Evolutionary conservation across 2,888 invertebrate species (phyloP).

Genomic region (Pristionchus mayeri): DNA sequence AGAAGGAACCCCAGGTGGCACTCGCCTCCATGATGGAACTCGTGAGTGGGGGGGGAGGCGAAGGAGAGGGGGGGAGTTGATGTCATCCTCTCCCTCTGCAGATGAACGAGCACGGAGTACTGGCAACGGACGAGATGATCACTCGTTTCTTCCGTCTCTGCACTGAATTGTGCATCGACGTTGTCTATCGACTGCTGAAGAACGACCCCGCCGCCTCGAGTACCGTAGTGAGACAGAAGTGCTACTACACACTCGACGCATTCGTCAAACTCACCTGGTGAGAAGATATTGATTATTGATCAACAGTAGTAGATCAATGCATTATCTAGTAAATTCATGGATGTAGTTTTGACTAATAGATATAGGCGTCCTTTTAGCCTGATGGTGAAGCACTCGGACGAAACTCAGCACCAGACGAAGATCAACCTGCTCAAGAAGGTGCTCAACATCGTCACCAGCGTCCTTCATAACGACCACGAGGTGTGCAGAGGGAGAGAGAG

Average conservation of each 20-base stretch:
- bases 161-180: constrained; percentile 95
- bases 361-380: constrained; percentile 80
- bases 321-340: too few relatives aligned
- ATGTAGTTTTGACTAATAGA: too few relatives aligned
- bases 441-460: constrained; percentile 94
- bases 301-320: too few relatives aligned
- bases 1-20: constrained; percentile 82
- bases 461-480: constrained; percentile 95
- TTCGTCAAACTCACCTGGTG: constrained; percentile 73
- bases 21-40: constrained; percentile 88
- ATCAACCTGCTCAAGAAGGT: constrained; percentile 95
- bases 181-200: constrained; percentile 84
- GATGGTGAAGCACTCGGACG: constrained; percentile 86
- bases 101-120: constrained; percentile 95
- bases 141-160: constrained; percentile 96
- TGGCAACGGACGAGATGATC: constrained; percentile 97
- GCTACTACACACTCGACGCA: constrained; percentile 87
- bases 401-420: constrained; percentile 92
- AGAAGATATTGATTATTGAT: too few relatives aligned
- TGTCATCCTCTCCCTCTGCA: constrained; percentile 77
- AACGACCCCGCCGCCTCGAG: constrained; percentile 52
- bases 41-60: too few relatives aligned
- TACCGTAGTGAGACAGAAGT: constrained; percentile 87
- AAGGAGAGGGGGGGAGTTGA: too few relatives aligned
- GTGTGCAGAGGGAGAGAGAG: constrained; percentile 77